phyloP scores from a whole-genome alignment of 2,888 invertebrate species.

The Epinotia ramella region DNA sequence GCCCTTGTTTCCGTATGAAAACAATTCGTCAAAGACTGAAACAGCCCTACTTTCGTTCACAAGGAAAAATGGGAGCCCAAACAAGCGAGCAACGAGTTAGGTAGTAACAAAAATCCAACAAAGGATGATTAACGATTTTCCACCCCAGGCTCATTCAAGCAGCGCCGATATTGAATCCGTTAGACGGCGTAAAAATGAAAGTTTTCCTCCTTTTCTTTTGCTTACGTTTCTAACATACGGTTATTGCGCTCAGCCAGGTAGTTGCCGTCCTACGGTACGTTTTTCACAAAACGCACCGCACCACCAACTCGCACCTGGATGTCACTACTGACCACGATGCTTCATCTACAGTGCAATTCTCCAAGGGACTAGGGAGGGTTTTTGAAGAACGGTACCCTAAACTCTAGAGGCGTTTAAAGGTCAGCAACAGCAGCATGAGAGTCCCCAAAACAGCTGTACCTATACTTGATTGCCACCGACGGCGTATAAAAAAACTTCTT shows the following conservation, averaged over 20 bases:
- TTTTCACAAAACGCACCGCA: no score
- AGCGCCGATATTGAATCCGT: slow-evolving; percentile 84
- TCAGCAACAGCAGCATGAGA: no score
- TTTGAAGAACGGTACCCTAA: no score
- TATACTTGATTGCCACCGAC: no score
- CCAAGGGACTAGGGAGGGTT: no score
- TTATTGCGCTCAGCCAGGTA: slow-evolving; percentile 49
- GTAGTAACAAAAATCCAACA: slow-evolving; percentile 84
- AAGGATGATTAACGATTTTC: slow-evolving; percentile 85
- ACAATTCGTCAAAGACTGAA: slow-evolving; percentile 81
- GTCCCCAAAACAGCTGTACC: no score
- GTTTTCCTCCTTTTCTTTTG: slow-evolving; percentile 76
- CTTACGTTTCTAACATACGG: slow-evolving; percentile 67
- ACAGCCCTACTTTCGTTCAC: slow-evolving; percentile 77
- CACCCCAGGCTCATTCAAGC: slow-evolving; percentile 81
- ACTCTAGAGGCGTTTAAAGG: no score
- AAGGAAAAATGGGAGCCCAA: slow-evolving; percentile 82
- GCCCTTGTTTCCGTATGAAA: slow-evolving; percentile 73
- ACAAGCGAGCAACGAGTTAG: slow-evolving; percentile 85
- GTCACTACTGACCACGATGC: no score
- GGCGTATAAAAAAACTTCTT: no score
- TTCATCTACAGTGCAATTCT: no score
- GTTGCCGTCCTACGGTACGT: neutral
- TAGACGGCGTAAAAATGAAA: slow-evolving; percentile 84
- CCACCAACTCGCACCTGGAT: no score